phyloP scores from a whole-genome alignment of 2,797 vertebrate genomes.

The Nasua narica region DNA sequence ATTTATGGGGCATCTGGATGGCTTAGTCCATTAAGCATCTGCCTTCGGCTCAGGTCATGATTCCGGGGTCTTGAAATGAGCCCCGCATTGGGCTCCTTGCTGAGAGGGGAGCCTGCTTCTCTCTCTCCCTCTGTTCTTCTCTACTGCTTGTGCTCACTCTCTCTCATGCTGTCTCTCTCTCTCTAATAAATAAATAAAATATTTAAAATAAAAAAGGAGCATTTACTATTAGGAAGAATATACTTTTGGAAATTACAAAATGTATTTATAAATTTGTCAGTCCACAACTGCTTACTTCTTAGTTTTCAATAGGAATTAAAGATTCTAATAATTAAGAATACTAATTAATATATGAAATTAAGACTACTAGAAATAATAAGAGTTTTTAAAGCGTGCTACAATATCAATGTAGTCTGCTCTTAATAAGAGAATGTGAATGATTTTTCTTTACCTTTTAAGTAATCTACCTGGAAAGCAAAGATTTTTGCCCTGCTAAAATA shows the following conservation, averaged over 20 bases:
- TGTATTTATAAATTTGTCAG: not conserved
- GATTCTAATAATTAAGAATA: not conserved
- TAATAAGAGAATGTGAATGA: not conserved
- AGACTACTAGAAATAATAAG: not conserved
- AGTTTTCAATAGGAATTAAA: not conserved
- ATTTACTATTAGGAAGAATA: not conserved
- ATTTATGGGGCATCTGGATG: not conserved
- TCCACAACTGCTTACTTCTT: not conserved
- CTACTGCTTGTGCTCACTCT: too few relatives aligned
- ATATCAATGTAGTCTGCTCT: not conserved
- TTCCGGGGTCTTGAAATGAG: too few relatives aligned
- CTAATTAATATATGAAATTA: not conserved
- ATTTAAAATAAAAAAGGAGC: too few relatives aligned
- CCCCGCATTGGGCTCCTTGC: too few relatives aligned
- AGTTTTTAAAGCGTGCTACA: not conserved
- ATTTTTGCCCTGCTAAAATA: not conserved
- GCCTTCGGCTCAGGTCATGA: too few relatives aligned
- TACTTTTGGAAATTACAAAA: not conserved
- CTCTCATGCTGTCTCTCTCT: too few relatives aligned
- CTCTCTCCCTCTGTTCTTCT: too few relatives aligned
- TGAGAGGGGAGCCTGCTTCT: too few relatives aligned
- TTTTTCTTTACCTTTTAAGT: not conserved
- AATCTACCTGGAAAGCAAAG: not conserved
- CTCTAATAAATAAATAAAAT: too few relatives aligned
- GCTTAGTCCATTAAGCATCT: too few relatives aligned